Evolutionary conservation across 2,888 invertebrate genomes (phyloP), one percentile per base, ranked within the genome.

Genomic region (Epinotia brunnichana): DNA sequence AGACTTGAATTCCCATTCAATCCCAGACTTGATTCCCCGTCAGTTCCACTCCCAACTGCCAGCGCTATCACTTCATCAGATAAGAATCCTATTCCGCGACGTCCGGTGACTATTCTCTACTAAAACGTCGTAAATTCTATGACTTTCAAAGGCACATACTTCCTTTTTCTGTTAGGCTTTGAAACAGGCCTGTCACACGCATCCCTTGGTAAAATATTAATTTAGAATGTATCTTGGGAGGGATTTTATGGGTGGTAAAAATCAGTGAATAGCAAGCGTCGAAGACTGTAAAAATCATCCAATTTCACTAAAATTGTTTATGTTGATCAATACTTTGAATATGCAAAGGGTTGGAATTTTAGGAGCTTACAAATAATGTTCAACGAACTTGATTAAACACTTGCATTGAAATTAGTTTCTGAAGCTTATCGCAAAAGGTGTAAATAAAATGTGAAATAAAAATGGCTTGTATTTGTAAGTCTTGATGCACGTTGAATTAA

Each of bases 51-150:
- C 62, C 24, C 60, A 61, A 54, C 44, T 72, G 71, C 35, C 54
- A 64, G 64, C 71, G 41, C 44, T 66, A 72, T 72, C 71, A 67
- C 61, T 29, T 56, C 53, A 72, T 72, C 71, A 54, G 67, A 72
- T 72, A 71, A 60, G 67, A 15, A 15, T 60, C 54, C 70, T 41
- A 66, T 60, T 66, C 71, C 71, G 53, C 15, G 53, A 54, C 53
- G 39, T 53, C 39, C 21, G 15, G 29, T n/a, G 7, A n/a, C 29
- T 29, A 9, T 2, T 3, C n/a, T 2, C 9, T 21, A 39, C 35
- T 7, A 17, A 35, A 39, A 54, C 10, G 19, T 15, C 17, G 13
- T 35, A 53, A 35, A 63, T 35, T 21, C 9, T 39, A 39, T 2
- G 5, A 51, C 3, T 13, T 17, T 24, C n/a, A 11, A 48, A 51